Percentiles rank a stretch among this genome's conserved stretches.
Evolutionary conservation across 2,888 invertebrate species (phyloP).

Genomic region (Drosophila nigricruria): DNA sequence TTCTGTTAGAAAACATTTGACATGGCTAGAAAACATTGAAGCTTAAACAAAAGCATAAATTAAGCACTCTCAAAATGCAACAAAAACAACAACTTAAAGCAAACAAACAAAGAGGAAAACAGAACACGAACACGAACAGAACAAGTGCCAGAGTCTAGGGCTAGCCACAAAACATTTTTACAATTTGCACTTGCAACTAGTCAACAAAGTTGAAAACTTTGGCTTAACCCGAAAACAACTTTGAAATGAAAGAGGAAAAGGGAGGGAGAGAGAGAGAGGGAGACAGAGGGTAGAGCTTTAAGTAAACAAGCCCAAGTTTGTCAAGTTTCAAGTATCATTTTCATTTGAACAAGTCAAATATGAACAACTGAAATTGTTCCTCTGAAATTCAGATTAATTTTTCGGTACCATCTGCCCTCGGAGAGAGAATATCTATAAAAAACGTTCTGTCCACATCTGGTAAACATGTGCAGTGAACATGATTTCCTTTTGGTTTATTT

Average conservation of each 20-base stretch:
- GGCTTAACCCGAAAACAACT: slow-evolving; percentile 25
- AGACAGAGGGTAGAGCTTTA: slow-evolving; percentile 21
- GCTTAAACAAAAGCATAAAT: slow-evolving; percentile 24
- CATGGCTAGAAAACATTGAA: slow-evolving; percentile 6
- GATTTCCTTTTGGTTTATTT: slow-evolving; percentile 22
- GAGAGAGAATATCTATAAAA: slow-evolving; percentile 1
- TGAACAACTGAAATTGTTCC: slow-evolving; percentile 4
- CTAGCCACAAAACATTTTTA: slow-evolving; percentile 51
- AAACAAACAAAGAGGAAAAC: neutral
- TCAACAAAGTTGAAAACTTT: slow-evolving; percentile 56
- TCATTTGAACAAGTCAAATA: slow-evolving; percentile 5
- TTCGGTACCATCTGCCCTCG: neutral
- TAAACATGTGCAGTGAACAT: slow-evolving; percentile 31
- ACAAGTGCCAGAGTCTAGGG: slow-evolving; percentile 26
- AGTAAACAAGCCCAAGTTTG: slow-evolving; percentile 42
- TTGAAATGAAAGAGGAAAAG: slow-evolving; percentile 17
- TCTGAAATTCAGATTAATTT: slow-evolving; percentile 4
- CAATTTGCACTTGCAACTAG: slow-evolving; percentile 46
- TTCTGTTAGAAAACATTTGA: slow-evolving; percentile 16
- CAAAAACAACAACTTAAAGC: slow-evolving; percentile 35
- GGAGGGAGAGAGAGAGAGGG: neutral
- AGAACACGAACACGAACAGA: slow-evolving; percentile 5
- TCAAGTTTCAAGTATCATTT: slow-evolving; percentile 26
- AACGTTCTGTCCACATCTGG: slow-evolving; percentile 46
- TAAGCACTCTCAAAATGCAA: slow-evolving; percentile 15